Conservation (phyloP, 2,113 vertebrate species). For the Lipophrys pholis region DNA sequence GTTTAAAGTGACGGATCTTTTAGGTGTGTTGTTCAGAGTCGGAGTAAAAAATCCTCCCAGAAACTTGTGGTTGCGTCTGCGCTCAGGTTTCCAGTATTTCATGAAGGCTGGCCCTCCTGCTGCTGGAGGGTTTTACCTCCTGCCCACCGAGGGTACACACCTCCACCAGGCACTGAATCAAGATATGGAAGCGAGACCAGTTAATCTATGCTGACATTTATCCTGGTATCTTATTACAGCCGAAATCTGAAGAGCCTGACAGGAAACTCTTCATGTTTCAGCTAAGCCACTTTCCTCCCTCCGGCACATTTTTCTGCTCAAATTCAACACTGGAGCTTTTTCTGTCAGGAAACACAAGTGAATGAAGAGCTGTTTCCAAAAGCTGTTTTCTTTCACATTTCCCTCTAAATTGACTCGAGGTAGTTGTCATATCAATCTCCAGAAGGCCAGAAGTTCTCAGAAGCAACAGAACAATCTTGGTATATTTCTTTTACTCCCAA, state of each 20-base stretch:
- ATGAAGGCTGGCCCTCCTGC: background rate
- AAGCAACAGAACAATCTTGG: no score
- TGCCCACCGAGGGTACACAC: background rate
- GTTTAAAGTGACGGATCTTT: no score
- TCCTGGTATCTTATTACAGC: slow-evolving; percentile 19
- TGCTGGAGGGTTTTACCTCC: background rate
- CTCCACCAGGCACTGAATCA: background rate
- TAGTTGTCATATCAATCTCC: no score
- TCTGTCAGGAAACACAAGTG: background rate
- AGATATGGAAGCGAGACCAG: background rate
- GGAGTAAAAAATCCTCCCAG: background rate
- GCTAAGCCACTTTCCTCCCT: slow-evolving; percentile 18
- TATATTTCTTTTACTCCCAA: no score
- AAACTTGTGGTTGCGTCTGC: background rate
- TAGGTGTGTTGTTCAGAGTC: no score
- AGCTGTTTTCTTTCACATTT: background rate
- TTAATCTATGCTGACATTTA: slow-evolving; percentile 26
- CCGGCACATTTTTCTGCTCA: background rate
- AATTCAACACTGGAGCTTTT: background rate
- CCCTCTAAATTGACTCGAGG: no score
- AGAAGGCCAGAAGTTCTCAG: no score
- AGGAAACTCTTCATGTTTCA: background rate
- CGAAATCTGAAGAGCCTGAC: background rate
- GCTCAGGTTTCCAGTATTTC: background rate
- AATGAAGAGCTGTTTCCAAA: background rate